These are phyloP conservation scores for Plecotus auritus DNA, from an alignment of 2,113 vertebrate species.

Conservation along the genomic window DNA sequence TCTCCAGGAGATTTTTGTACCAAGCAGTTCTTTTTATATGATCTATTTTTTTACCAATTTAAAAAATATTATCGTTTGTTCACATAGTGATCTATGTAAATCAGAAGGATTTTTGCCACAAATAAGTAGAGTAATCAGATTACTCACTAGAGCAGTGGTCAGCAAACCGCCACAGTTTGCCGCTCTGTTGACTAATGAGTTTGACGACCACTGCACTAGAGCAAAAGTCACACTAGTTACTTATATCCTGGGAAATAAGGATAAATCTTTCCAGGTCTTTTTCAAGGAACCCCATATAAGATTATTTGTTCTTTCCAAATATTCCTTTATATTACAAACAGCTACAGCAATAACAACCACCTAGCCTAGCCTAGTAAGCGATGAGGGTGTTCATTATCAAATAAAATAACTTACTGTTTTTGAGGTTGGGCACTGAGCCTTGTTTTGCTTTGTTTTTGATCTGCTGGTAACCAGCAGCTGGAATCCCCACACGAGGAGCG, in stretches of 20 bases:
- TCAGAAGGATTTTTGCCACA: background rate
- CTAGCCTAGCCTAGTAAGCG: background rate
- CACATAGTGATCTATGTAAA: background rate
- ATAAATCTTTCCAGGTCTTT: background rate
- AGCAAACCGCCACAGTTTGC: no score
- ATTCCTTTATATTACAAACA: background rate
- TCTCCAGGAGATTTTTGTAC: background rate
- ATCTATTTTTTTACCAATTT: background rate
- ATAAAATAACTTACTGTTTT: background rate
- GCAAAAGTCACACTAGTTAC: background rate
- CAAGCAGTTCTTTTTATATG: background rate
- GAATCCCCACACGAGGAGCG: constrained; percentile 94
- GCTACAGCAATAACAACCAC: background rate
- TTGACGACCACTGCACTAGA: no score
- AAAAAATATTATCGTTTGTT: background rate
- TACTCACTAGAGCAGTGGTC: background rate
- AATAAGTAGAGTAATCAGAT: background rate
- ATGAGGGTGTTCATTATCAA: background rate
- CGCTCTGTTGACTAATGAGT: no score
- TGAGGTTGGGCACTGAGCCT: constrained; percentile 4
- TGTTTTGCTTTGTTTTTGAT: constrained; percentile 22
- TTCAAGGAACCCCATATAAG: background rate
- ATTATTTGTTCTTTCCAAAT: background rate
- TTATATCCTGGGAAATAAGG: background rate
- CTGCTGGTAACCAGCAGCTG: constrained; percentile 85